A percentile compares a stretch with the other conserved stretches of the same genome.
These are phyloP conservation scores for Chrysaora quinquecirrha DNA, from an alignment of 30 jellyfish, hydroid and myxozoan species.

Conservation along the genomic window DNA sequence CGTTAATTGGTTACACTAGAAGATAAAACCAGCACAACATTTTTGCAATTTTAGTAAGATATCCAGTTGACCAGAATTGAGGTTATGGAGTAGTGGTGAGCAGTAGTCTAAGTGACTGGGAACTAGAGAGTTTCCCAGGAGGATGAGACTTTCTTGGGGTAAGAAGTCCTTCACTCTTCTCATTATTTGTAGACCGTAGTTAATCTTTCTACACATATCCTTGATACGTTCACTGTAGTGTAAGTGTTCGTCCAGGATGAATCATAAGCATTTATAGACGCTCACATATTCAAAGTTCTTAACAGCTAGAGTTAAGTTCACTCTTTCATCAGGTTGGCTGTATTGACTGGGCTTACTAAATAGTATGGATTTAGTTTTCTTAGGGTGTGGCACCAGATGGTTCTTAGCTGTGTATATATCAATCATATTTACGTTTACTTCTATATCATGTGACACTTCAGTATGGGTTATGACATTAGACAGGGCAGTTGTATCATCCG, in stretches of 20 bases:
- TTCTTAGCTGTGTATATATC: neutral
- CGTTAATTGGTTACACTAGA: neutral
- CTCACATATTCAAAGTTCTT: slow-evolving; percentile 2
- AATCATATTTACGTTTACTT: no score
- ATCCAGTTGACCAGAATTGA: slow-evolving; percentile 1
- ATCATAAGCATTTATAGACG: neutral
- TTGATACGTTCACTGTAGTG: neutral
- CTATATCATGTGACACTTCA: no score
- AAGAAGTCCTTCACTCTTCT: slow-evolving; percentile 18
- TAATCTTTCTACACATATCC: neutral
- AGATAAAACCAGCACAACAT: slow-evolving; percentile 9
- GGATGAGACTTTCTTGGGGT: slow-evolving; percentile 18
- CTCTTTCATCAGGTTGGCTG: slow-evolving; percentile 5
- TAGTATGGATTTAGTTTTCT: neutral
- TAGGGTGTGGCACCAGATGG: slow-evolving; percentile 5
- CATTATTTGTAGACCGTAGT: neutral
- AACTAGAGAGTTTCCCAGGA: slow-evolving; percentile 14
- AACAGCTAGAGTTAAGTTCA: neutral
- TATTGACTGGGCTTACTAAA: slow-evolving; percentile 6
- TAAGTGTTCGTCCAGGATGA: slow-evolving; percentile 9
- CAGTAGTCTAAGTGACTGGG: slow-evolving; percentile 24
- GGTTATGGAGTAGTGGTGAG: slow-evolving; percentile 4
- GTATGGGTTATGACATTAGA: no score
- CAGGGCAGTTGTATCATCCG: no score
- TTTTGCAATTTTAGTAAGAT: slow-evolving; percentile 16